Evolutionary conservation across 2,797 vertebrate species (phyloP), one percentile per base, ranked within the genome.

Genomic region (Periophthalmus magnuspinnatus): DNA sequence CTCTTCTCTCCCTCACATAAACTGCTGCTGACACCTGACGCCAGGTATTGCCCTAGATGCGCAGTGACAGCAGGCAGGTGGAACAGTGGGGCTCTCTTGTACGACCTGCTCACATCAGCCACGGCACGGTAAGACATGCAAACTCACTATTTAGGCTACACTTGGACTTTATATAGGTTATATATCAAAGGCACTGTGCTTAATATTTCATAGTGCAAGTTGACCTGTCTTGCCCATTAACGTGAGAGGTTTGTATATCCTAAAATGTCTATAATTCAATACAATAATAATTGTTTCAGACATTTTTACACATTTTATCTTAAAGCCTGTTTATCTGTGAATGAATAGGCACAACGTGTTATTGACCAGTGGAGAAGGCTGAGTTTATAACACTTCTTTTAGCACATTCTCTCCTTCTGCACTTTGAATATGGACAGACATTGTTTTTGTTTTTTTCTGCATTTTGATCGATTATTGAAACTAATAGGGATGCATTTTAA

Each of bases 1-100:
- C 77, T 71, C 72, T 71, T 48, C 62, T 48, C 62, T 17, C 19
- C 11, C 63, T 50, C 47, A 65, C 63, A 52, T 17, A 50, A 33
- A 60, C 75, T 85, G 88, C 85, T 74, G 85, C 75, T 90, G 94
- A 94, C 89, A 94, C 93, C 93, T 93, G 93, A 94, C 92, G 94
- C 93, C 92, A 89, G 89, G 89, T 93, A 91, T 89, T 92, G 92
- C 73, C 91, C 90, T 84, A 93, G 89, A 91, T 94, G 83, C 90
- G 76, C 87, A 85, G 90, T 89, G 87, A 93, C 93, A 93, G 92
- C 91, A 93, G 92, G 90, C 91, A 93, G 88, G 91, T 93, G 90
- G 90, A 94, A 89, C 84, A 65, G 81, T 78, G 67, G 69, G 87
- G 81, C 84, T 77, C 82, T 77, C 80, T 34, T 24, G 83, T 75